Evolutionary conservation across 2,888 invertebrate species (phyloP), one percentile per base, ranked within the genome.

Genomic region (Meganola albula): DNA sequence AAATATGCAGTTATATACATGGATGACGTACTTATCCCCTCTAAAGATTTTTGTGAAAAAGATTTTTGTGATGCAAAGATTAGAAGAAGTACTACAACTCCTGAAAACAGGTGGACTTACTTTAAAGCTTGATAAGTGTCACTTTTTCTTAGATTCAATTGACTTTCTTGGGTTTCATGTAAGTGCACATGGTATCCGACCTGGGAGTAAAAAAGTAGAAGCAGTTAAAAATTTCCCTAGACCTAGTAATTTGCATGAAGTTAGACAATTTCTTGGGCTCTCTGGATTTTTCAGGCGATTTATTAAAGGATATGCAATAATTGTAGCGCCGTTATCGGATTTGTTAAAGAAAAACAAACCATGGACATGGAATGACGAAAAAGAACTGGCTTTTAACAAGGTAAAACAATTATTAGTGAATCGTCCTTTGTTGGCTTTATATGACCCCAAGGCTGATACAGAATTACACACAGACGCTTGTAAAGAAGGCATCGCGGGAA

Each of bases 211-310:
- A 13, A 25, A 25, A 13, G 13, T 8, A 4, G 24, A 25, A 7
- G 24, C 24, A 3, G 24, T 25, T 3, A 7, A 6, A 12, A 25
- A 13, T 6, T 25, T 25, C 13, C 24, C 24, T 3, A 25, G 5
- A 13, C 24, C 24, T n/a, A 25, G 9, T 2, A 25, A 25, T 25
- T 13, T 13, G 9, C 13, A 25, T 24, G 24, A 24, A 8, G n/a
- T 24, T 3, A 10, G 24, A 8, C 24, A 24, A 8, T 24, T 24
- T 7, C 24, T 24, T 3, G 24, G 24, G 11, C n/a, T n/a, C n/a
- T n/a, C n/a, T n/a, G n/a, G n/a, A n/a, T n/a, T n/a, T n/a, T n/a
- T n/a, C n/a, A n/a, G n/a, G n/a, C n/a, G n/a, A n/a, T n/a, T n/a
- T n/a, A n/a, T n/a, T n/a, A n/a, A n/a, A n/a, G n/a, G n/a, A n/a